A percentile compares a stretch with the other conserved stretches of the same genome.
These are phyloP conservation scores for Euglossa dilemma DNA, from an alignment of 1,140 invertebrate genomes.

Conservation along the genomic window DNA sequence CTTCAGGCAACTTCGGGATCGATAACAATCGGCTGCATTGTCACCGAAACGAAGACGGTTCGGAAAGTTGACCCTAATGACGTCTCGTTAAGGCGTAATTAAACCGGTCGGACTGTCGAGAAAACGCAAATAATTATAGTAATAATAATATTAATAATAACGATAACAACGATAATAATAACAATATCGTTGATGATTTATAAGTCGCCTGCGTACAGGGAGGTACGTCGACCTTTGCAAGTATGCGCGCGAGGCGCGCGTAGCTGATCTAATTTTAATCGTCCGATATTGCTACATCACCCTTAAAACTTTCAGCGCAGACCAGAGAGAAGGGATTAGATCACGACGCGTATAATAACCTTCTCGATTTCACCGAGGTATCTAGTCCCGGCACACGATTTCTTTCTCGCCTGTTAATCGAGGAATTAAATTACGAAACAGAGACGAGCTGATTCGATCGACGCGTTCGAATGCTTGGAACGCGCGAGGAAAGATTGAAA, in stretches of 20 bases:
- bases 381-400: background rate
- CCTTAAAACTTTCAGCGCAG: constrained; percentile 41
- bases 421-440: constrained; percentile 18
- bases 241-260: background rate
- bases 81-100: constrained; percentile 59
- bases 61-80: constrained; percentile 52
- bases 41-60: constrained; percentile 52
- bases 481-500: background rate
- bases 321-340: constrained; percentile 32
- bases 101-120: background rate
- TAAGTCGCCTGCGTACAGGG: background rate
- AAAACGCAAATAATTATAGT: background rate
- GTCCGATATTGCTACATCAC: constrained; percentile 47
- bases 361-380: constrained; percentile 34
- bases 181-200: background rate
- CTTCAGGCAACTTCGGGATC: constrained; percentile 39
- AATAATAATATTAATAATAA: no score
- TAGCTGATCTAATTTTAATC: constrained; percentile 50
- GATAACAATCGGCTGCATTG: constrained; percentile 54
- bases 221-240: constrained; percentile 12
- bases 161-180: no score
- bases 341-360: constrained; percentile 54
- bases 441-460: background rate
- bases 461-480: background rate
- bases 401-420: constrained; percentile 35